Evolutionary conservation across 2,888 invertebrate species (phyloP), one percentile per base, ranked within the genome.

Genomic region (Folsomia candida): DNA sequence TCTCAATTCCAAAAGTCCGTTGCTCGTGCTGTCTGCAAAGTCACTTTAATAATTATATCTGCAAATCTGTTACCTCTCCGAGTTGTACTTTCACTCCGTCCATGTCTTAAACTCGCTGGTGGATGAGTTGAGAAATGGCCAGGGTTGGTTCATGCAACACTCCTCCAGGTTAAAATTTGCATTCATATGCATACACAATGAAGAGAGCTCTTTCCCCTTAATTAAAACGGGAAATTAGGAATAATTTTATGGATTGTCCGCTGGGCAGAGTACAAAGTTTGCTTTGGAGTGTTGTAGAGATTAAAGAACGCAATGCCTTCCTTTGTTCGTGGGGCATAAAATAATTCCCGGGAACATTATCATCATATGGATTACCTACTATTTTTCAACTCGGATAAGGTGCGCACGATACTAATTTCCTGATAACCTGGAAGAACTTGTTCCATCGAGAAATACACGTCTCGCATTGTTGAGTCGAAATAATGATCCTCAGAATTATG

Each of bases 121-220:
- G 6, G 4, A 9, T 9, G 37, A 37, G 14, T 37, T 37, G 37
- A 37, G 14, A 37, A 37, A 14, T 37, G 37, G 37, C 6, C 37
- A 9, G 4, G 37, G 37, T 37, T 37, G 37, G 37, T 14, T 37
- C 37, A 9, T 37, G 4, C 14, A 37, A 9, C 14, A 37, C 37
- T 4, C 37, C 4, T 37, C 54, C 18, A 22, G 54, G 54, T 54
- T 54, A 54, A 22, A 54, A 54, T 54, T 54, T 54, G 22, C 54
- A 54, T 54, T 54, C 54, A 54, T 54, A 54, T 54, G 54, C 54
- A 54, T 54, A 54, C 54, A 54, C 4, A 54, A 54, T 54, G 54
- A 54, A 54, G 54, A 6, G 11, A 20, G 54, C 6, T 6, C 54
- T 54, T n/a, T 54, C n/a, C 18, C n/a, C 54, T 54, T 54, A 54